Evolutionary conservation across 2,888 invertebrate species (phyloP).

Genomic region (Pterostichus niger): DNA sequence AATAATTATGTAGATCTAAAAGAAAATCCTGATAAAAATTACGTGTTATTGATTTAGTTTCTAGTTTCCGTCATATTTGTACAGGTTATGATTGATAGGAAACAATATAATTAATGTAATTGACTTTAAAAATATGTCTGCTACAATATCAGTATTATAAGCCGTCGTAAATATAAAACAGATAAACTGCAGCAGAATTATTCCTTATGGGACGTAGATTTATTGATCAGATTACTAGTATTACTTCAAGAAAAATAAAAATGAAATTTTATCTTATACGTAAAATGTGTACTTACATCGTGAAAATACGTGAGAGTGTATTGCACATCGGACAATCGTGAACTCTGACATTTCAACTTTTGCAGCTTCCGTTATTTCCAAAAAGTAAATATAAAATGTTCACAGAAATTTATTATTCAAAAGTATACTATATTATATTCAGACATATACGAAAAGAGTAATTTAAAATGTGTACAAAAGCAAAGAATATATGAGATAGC

Average conservation of each 20-base stretch:
- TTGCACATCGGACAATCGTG: slow-evolving; percentile 17
- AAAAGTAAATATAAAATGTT: slow-evolving; percentile 16
- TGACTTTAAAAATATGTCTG: neutral
- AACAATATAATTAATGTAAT: neutral
- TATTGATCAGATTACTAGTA: slow-evolving; percentile 21
- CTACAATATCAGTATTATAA: neutral
- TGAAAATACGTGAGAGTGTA: slow-evolving; percentile 26
- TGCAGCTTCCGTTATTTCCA: slow-evolving; percentile 42
- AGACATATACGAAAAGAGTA: slow-evolving; percentile 14
- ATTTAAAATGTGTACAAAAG: slow-evolving; percentile 3
- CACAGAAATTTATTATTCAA: slow-evolving; percentile 50
- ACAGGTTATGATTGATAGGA: too few relatives aligned
- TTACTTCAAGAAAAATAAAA: slow-evolving; percentile 32
- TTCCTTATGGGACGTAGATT: neutral
- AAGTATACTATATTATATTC: slow-evolving; percentile 43
- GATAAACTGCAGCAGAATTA: neutral
- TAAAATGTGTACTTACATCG: slow-evolving; percentile 30
- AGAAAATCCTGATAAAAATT: too few relatives aligned
- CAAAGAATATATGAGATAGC: too few relatives aligned
- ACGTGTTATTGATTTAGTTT: too few relatives aligned
- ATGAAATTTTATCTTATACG: slow-evolving; percentile 7
- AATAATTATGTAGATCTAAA: too few relatives aligned
- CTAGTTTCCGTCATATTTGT: too few relatives aligned
- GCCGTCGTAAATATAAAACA: neutral
- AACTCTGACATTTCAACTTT: slow-evolving; percentile 61